phyloP scores from a whole-genome alignment of 23 tunicate species.

The Ciona savignyi region DNA sequence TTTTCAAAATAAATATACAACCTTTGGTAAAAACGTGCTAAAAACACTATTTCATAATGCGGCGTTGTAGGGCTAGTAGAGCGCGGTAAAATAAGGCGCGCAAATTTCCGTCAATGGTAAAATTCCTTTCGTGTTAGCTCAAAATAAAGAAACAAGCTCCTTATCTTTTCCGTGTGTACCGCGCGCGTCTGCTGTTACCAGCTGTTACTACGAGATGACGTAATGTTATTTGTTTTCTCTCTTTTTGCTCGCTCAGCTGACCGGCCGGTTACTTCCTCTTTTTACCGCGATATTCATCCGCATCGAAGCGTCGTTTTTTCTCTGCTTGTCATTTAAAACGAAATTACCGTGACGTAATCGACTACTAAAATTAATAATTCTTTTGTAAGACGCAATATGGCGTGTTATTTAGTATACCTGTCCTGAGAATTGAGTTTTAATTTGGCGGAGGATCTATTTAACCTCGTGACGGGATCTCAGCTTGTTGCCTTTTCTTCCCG shows the following conservation, averaged over 20 bases:
- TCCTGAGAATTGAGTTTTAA: too few relatives aligned
- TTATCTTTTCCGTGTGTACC: not conserved
- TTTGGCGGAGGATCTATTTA: slow-evolving; percentile 1
- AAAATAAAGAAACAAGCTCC: not conserved
- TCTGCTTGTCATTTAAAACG: too few relatives aligned
- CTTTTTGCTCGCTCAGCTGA: slow-evolving; percentile 90
- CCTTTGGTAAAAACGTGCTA: too few relatives aligned
- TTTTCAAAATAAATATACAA: too few relatives aligned
- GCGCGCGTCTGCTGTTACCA: slow-evolving; percentile 21
- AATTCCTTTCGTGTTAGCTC: not conserved
- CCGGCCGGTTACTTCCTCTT: slow-evolving; percentile 69
- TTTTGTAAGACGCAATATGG: too few relatives aligned
- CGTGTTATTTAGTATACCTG: too few relatives aligned
- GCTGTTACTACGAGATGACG: slow-evolving; percentile 99
- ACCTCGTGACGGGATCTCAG: not conserved
- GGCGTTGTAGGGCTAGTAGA: not conserved
- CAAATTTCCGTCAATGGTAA: not conserved
- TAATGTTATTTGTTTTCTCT: slow-evolving; percentile 89
- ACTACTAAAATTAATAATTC: too few relatives aligned
- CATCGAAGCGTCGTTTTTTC: not conserved
- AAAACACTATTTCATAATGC: not conserved
- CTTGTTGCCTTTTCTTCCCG: not conserved
- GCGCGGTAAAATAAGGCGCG: not conserved
- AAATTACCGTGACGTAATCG: too few relatives aligned
- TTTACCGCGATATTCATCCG: slow-evolving; percentile 69